Evolutionary conservation across 2,113 vertebrate species (phyloP).

Genomic region (Atlantisia rogersi): DNA sequence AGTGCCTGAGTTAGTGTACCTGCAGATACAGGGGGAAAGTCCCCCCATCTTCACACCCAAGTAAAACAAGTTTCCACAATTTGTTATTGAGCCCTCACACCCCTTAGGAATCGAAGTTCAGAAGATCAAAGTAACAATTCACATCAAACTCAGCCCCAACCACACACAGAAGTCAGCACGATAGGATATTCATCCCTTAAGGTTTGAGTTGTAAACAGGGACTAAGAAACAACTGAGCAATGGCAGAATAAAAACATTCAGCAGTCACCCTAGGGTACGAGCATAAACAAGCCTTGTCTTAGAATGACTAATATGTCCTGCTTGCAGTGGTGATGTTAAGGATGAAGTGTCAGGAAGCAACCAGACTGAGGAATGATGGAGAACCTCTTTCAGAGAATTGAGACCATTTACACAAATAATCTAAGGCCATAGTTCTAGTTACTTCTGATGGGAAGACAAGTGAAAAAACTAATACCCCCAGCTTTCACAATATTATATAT

Average conservation of each 20-base stretch:
- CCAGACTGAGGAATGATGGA: not conserved
- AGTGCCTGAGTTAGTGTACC: not conserved
- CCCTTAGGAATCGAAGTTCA: not conserved
- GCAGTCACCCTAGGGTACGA: not conserved
- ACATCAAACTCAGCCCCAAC: not conserved
- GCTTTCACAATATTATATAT: not conserved
- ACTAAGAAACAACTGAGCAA: slow-evolving; percentile 36
- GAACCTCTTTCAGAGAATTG: not conserved
- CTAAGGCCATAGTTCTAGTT: not conserved
- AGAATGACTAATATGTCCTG: not conserved
- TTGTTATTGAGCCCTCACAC: not conserved
- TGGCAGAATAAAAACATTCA: slow-evolving; percentile 17
- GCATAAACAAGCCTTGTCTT: slow-evolving; percentile 4
- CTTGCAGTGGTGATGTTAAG: not conserved
- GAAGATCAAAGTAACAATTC: not conserved
- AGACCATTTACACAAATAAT: not conserved
- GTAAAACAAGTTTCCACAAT: not conserved
- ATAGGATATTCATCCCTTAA: not conserved
- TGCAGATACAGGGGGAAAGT: not conserved
- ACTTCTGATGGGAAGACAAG: not conserved
- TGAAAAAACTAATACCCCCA: not conserved
- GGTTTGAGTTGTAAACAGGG: not conserved
- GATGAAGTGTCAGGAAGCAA: not conserved
- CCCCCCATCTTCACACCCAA: not conserved
- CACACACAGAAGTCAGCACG: not conserved